These are phyloP conservation scores for Ceyx cyanopectus DNA, from an alignment of 2,113 vertebrate species.

Conservation along the genomic window DNA sequence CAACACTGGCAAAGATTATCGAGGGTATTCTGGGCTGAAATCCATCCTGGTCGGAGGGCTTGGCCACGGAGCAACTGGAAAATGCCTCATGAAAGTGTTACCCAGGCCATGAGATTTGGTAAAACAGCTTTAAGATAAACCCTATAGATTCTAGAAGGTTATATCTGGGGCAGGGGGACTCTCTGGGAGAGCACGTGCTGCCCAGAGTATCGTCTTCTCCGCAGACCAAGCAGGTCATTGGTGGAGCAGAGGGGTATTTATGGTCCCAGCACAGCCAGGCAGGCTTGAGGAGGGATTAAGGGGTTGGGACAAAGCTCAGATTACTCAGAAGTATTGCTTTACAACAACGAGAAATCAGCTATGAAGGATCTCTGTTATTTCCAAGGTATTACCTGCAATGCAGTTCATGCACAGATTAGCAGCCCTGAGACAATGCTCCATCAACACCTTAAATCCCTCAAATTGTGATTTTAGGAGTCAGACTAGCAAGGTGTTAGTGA, in stretches of 20 bases:
- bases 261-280: background rate
- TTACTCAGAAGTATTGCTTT: constrained; percentile 12
- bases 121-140: constrained; percentile 18
- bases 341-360: constrained; percentile 9
- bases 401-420: background rate
- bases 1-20: constrained; percentile 63
- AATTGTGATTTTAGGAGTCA: background rate
- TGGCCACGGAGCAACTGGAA: constrained; percentile 47
- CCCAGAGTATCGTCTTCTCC: constrained; percentile 13
- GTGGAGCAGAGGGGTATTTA: background rate
- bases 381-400: background rate
- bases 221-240: background rate
- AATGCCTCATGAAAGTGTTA: constrained; percentile 39
- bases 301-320: background rate
- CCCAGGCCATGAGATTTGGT: background rate
- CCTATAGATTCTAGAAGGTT: background rate
- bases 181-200: constrained; percentile 21
- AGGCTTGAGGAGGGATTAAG: background rate
- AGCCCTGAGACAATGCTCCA: background rate
- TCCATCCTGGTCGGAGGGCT: constrained; percentile 31
- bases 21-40: constrained; percentile 53
- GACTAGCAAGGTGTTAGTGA: background rate
- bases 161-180: constrained; percentile 47
- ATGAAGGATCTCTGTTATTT: background rate
- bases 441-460: background rate